Percentiles rank a stretch among this genome's conserved stretches.
phyloP scores from a whole-genome alignment of 2,797 vertebrate genomes.

The Apogon talboti region DNA sequence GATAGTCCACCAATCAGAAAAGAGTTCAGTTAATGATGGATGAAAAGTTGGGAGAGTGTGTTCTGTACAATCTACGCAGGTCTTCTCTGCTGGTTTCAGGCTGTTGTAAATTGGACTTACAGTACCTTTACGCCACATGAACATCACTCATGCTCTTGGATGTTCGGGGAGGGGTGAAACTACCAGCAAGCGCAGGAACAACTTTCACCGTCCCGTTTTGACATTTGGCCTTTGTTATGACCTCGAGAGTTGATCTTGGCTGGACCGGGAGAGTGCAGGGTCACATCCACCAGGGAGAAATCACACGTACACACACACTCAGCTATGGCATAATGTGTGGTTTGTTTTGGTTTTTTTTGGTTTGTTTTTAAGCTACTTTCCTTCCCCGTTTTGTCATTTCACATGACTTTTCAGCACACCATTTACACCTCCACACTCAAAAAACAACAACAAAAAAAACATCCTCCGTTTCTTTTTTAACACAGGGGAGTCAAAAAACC shows the following conservation, averaged over 20 bases:
- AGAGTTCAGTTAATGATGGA: conserved; percentile 18
- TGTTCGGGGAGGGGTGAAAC: conserved; percentile 32
- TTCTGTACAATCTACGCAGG: conserved; percentile 50
- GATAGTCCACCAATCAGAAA: conserved; percentile 29
- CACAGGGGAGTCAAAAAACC: conserved; percentile 36
- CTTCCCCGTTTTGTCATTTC: conserved; percentile 28
- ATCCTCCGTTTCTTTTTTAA: background rate
- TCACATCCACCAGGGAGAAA: too few species aligned
- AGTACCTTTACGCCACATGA: conserved; percentile 51
- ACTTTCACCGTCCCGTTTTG: background rate
- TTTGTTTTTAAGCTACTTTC: conserved; percentile 6
- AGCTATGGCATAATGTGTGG: background rate
- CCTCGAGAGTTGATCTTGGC: too few species aligned
- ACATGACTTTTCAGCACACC: conserved; percentile 65
- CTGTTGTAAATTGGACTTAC: conserved; percentile 38
- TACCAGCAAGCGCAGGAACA: conserved; percentile 30
- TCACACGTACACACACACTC: background rate
- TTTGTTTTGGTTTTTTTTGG: conserved; percentile 20
- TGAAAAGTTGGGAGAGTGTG: conserved; percentile 25
- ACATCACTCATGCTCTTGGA: conserved; percentile 9
- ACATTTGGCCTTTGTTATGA: background rate
- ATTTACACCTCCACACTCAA: conserved; percentile 66
- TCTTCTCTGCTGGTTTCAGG: conserved; percentile 25
- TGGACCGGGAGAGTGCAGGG: too few species aligned
- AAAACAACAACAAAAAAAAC: background rate